A percentile compares a stretch with the other conserved stretches of the same genome.
These are phyloP conservation scores for Triplophysa tibetana DNA, from an alignment of 2,113 vertebrate species.

Conservation along the genomic window DNA sequence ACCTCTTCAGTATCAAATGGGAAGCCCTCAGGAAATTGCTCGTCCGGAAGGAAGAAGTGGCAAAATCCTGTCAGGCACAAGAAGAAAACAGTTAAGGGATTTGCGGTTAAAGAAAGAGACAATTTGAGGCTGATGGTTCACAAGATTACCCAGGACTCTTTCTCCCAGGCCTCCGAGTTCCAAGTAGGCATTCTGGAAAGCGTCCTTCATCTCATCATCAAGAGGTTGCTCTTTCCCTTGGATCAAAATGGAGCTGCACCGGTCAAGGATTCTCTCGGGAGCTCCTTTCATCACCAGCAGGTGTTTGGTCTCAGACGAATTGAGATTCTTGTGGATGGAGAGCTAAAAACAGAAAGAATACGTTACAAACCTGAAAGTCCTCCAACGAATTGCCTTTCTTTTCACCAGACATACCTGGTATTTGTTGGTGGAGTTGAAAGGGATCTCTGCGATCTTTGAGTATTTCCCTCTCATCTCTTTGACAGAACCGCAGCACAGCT, in stretches of 20 bases:
- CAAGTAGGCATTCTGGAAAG: conserved; percentile 93
- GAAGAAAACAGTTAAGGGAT: not conserved
- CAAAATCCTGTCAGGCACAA: conserved; percentile 80
- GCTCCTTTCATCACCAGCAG: conserved; percentile 93
- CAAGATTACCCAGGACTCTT: conserved; percentile 80
- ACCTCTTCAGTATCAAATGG: conserved; percentile 84
- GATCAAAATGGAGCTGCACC: conserved; percentile 87
- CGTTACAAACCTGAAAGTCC: not conserved
- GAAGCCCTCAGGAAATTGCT: conserved; percentile 83
- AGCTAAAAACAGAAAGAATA: conserved; percentile 68
- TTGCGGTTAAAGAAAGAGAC: not conserved
- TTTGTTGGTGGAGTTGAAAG: conserved; percentile 96
- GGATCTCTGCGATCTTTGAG: conserved; percentile 86
- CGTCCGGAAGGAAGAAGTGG: conserved; percentile 79
- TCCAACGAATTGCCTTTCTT: not conserved
- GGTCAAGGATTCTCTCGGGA: conserved; percentile 88
- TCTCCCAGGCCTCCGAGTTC: conserved; percentile 89
- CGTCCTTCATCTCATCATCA: conserved; percentile 87
- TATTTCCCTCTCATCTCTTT: conserved; percentile 83
- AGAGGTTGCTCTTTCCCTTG: conserved; percentile 85
- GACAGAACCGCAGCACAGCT: conserved; percentile 90
- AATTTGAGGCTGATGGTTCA: not conserved
- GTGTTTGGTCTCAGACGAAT: conserved; percentile 68
- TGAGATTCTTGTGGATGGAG: conserved; percentile 82
- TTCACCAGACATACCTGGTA: conserved; percentile 80